Conservation (phyloP, 1,140 invertebrate species). For the Daktulosphaira vitifoliae region DNA sequence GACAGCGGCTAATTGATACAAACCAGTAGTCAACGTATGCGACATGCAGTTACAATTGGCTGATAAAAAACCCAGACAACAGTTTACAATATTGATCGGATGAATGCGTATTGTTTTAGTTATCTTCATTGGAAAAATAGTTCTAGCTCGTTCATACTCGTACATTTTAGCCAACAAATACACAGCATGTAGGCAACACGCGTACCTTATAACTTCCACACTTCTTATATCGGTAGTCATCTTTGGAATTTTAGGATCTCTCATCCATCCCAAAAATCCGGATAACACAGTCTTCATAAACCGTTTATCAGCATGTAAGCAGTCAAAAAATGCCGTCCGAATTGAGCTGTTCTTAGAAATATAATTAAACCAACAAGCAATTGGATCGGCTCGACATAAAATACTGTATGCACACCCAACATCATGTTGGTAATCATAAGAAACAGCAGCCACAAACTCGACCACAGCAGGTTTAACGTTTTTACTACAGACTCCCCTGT, state of each 20-base stretch:
- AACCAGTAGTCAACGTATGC: background rate
- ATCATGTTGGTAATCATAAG: background rate
- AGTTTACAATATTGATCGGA: background rate
- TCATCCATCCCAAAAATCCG: slow-evolving; percentile 7
- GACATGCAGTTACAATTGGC: background rate
- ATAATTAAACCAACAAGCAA: background rate
- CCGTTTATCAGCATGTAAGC: background rate
- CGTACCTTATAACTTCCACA: background rate
- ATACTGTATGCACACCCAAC: background rate
- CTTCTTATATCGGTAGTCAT: background rate
- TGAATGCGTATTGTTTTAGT: background rate
- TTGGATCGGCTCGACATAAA: slow-evolving; percentile 7
- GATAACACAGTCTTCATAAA: slow-evolving; percentile 1
- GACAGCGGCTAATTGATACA: background rate
- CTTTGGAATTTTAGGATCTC: background rate
- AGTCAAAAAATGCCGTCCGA: background rate
- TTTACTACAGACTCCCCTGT: background rate
- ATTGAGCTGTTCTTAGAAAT: background rate
- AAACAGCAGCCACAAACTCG: slow-evolving; percentile 3
- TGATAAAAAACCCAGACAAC: background rate
- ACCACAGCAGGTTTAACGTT: background rate
- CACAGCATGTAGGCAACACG: background rate
- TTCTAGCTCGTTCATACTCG: background rate
- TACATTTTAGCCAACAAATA: slow-evolving; percentile 24
- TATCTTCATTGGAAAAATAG: slow-evolving; percentile 6